Percentiles rank a stretch among this genome's conserved stretches.
phyloP scores from a whole-genome alignment of 2,797 vertebrate species.

The Enteromius argenteus region DNA sequence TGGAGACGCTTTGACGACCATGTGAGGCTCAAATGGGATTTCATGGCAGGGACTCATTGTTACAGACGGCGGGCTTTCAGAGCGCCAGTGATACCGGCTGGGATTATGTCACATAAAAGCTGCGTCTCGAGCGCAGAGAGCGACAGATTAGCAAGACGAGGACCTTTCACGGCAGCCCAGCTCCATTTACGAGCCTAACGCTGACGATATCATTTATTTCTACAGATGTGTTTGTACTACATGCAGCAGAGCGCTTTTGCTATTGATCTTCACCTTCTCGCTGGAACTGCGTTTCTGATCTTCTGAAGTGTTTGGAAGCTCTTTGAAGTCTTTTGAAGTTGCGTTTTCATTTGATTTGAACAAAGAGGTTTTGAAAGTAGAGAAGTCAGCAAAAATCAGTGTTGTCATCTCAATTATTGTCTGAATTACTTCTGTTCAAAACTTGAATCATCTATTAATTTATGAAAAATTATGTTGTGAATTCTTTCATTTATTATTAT shows the following conservation, averaged over 20 bases:
- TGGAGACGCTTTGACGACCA: constrained; percentile 62
- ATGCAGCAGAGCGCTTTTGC: neutral
- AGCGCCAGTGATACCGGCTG: constrained; percentile 41
- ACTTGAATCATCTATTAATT: neutral
- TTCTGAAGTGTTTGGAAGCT: constrained; percentile 5
- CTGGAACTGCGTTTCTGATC: neutral
- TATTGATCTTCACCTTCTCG: constrained; percentile 13
- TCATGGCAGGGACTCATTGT: constrained; percentile 65
- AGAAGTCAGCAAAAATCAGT: neutral
- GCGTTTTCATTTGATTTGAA: neutral
- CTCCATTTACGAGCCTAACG: neutral
- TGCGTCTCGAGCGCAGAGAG: constrained; percentile 29
- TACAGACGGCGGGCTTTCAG: constrained; percentile 62
- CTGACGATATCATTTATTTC: neutral
- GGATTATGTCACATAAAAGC: constrained; percentile 53
- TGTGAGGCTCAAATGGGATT: constrained; percentile 68
- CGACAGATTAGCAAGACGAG: constrained; percentile 50
- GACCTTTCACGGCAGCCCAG: constrained; percentile 19
- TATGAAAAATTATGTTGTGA: neutral
- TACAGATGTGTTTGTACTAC: neutral
- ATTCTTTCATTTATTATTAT: neutral
- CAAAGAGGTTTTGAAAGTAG: neutral
- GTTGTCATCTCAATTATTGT: neutral
- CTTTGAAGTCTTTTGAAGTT: constrained; percentile 27
- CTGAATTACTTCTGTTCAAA: neutral